Evolutionary conservation across 2,888 invertebrate genomes (phyloP), one percentile per base, ranked within the genome.

Genomic region (Ganaspis brasiliensis): DNA sequence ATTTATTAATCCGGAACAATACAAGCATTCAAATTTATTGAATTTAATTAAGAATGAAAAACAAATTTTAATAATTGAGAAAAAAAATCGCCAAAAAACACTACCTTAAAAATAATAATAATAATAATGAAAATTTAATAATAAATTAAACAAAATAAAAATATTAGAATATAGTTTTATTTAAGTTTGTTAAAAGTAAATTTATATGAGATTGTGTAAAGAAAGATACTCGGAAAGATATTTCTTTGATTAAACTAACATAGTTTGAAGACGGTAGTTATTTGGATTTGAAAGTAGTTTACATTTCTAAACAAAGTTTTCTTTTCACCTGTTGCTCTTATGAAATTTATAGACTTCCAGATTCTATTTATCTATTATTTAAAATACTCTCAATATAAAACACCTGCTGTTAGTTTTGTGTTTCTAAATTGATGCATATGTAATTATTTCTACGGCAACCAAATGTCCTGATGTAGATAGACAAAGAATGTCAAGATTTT

Each of bases 371-470:
- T 56, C 14, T 56, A 24, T 21, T 56, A 24, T 56, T 24, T 57
- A 57, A 26, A 12, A 26, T 26, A 14, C 21, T 5, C 3, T 56
- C 12, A 57, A 26, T 14, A 26, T 26, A 57, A 40, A 40, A 40
- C 63, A 63, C 63, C 63, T 63, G 63, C 12, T 40, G 12, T 56
- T 31, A 24, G 0, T 21, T 61, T 57, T 40, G 1, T 19, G 37
- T 6, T 63, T 10, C 35, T 9, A 4, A 37, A 40, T 21, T 40
- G 21, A 21, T 4, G 14, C 1, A 16, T 1, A 26, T 57, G 9
- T 55, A 19, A 19, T 59, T 59, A 16, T 59, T 59, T 35, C 16
- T 14, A 16, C 31, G 59, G n/a, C 16, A n/a, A 59, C 59, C 59
- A 59, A 59, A 59, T 59, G 59, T 59, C 35, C 45, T 45, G 35